Percentiles rank a stretch among this genome's conserved stretches.
phyloP scores from a whole-genome alignment of 2,797 vertebrate species.

The Dryobates pubescens region DNA sequence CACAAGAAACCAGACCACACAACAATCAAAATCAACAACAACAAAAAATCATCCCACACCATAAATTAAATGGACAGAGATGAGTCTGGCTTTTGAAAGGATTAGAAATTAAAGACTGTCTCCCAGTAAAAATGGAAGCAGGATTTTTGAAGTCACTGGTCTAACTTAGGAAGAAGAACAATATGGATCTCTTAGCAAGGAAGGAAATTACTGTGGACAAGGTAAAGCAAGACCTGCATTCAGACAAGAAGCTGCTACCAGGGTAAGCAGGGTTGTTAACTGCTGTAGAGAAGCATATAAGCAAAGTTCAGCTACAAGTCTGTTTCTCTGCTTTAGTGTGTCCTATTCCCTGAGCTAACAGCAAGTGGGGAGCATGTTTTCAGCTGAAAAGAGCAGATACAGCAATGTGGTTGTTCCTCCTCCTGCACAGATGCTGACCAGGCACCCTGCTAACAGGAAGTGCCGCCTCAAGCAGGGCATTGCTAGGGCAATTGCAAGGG shows the following conservation, averaged over 20 bases:
- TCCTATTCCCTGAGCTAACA: background rate
- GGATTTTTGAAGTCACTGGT: background rate
- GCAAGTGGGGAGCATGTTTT: background rate
- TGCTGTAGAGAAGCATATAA: background rate
- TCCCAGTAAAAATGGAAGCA: background rate
- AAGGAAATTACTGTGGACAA: background rate
- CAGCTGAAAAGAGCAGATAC: background rate
- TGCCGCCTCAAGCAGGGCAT: background rate
- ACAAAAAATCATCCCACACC: too few relatives aligned
- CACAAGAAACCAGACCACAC: too few relatives aligned
- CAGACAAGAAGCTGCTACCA: background rate
- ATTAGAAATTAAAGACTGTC: background rate
- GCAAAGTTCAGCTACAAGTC: background rate
- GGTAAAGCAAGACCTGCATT: background rate
- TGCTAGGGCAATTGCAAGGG: rapidly evolving
- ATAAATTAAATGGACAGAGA: background rate
- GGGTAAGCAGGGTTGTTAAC: background rate
- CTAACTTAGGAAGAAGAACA: background rate
- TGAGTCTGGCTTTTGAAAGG: background rate
- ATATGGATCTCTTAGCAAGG: background rate
- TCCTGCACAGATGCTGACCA: background rate
- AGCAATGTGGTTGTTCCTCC: background rate
- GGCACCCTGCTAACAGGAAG: background rate
- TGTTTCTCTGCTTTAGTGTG: background rate
- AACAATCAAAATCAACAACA: too few relatives aligned